Evolutionary conservation across 2,888 invertebrate species (phyloP), one percentile per base, ranked within the genome.

Genomic region (Cataglyphis altisquamis): DNA sequence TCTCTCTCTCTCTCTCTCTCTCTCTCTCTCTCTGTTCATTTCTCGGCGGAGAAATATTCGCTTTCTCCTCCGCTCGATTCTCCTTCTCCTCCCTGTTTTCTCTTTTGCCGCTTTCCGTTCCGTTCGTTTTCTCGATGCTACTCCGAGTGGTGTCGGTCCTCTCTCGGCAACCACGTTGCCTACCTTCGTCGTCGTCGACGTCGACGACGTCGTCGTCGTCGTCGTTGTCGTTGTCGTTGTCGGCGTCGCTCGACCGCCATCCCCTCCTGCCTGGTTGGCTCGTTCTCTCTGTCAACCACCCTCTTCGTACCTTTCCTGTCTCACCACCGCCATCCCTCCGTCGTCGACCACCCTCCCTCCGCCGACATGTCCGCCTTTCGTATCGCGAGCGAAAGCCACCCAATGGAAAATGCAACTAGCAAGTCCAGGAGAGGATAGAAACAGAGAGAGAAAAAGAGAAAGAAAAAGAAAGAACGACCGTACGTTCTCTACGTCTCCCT

Each of bases 361-460:
- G 80, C 68, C 70, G 72, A 84, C 66, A 45, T 75, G 75, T 84
- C 80, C 84, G 82, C 81, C 74, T 86, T 83, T 80, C 80, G 83
- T 84, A 82, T 85, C 82, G 88, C 83, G 74, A 83, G 74, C 84
- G 81, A 55, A 62, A 84, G 67, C 84, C 82, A 85, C 82, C 77
- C 85, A 83, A 90, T 82, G 68, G 86, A 84, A 90, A 86, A 86
- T 83, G 84, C 84, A 84, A 87, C 84, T 78, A 86, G 80, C 85
- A 41, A 77, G 84, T 83, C 80, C 68, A 60, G 73, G 48, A 80
- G 84, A 82, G 62, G 82, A 80, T 57, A 57, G 55, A 73, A 87
- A 21, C 60, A 52, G 55, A 77, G 73, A 74, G 67, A 77, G 63
- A 48, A 18, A 45, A 10, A 52, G 55, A 77, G 73, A 74, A 55